Evolutionary conservation across 1,140 invertebrate species (phyloP).

Genomic region (Atta texana): DNA sequence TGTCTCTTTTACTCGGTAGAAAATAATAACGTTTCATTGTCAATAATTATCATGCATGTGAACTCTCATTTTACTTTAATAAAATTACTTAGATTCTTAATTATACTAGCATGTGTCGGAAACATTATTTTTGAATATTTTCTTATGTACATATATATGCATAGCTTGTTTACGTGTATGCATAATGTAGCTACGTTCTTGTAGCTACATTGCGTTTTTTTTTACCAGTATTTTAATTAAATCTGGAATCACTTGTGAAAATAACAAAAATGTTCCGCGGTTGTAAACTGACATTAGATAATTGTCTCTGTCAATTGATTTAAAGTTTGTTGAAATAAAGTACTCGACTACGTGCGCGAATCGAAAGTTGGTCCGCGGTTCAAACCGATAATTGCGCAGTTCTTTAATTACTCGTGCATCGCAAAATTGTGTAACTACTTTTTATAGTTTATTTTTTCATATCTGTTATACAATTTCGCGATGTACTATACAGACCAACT

Average conservation of each 20-base stretch:
- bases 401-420: slow-evolving; percentile 46
- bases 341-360: slow-evolving; percentile 40
- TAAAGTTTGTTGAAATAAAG: slow-evolving; percentile 68
- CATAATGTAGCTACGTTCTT: slow-evolving; percentile 36
- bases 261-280: slow-evolving; percentile 1
- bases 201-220: not conserved
- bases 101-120: slow-evolving; percentile 14
- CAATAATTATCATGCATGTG: slow-evolving; percentile 35
- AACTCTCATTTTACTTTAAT: slow-evolving; percentile 30
- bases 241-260: slow-evolving; percentile 35
- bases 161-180: slow-evolving; percentile 32
- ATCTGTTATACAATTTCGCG: not conserved
- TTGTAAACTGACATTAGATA: slow-evolving; percentile 40
- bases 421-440: not conserved
- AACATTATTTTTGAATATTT: slow-evolving; percentile 60
- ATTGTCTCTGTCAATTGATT: slow-evolving; percentile 59
- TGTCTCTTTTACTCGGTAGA: not conserved
- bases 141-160: slow-evolving; percentile 5
- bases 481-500: not conserved
- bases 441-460: not conserved
- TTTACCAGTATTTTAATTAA: slow-evolving; percentile 56
- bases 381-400: slow-evolving; percentile 28
- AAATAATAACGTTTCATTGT: slow-evolving; percentile 12
- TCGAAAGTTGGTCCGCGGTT: not conserved
- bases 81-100: slow-evolving; percentile 51